Evolutionary conservation across 2,113 vertebrate genomes (phyloP), one percentile per base, ranked within the genome.

Genomic region (Origma solitaria): DNA sequence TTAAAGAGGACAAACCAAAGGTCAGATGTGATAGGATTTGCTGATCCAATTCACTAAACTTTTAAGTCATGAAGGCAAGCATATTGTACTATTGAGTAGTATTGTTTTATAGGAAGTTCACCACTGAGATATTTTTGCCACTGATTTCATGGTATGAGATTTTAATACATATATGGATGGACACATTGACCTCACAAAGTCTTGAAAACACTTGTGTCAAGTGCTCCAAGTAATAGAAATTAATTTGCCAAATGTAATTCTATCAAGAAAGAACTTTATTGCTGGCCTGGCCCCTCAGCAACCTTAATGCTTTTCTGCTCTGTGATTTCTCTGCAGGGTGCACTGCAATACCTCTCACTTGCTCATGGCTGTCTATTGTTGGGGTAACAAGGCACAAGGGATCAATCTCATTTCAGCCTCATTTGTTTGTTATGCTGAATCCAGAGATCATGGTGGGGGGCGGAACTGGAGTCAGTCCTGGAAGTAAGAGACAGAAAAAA

Each of bases 1-100:
- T 92, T 89, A 82, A 84, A 86, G 21, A 70, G 85, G 64, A 42
- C 11, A 69, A 92, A 44, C 15, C 20, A 78, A 81, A 86, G 45
- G 42, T 86, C 69, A 84, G 33, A 42, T 58, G 35, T 62, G 64
- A 58, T 73, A 50, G 65, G 72, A 91, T 81, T 89, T 91, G 28
- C 69, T 89, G 56, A 91, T 66, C 31, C 19, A 53, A 5, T 53
- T 92, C 77, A 58, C 68, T 70, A 33, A 77, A 79, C 38, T 64
- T 95, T 92, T 1, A 7, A 45, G 73, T 53, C 22, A 31, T 73
- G 89, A 91, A 72, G 38, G 8, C 24, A 79, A 85, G 27, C 1
- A 38, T 56, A 64, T 21, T 56, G 16, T 54, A 33, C 20, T 50
- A 2, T 9, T 75, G n/a, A 77, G 31, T 45, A 72, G 9, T 5